Evolutionary conservation across 2,888 invertebrate genomes (phyloP).

Genomic region (Petrolisthes manimaculis): DNA sequence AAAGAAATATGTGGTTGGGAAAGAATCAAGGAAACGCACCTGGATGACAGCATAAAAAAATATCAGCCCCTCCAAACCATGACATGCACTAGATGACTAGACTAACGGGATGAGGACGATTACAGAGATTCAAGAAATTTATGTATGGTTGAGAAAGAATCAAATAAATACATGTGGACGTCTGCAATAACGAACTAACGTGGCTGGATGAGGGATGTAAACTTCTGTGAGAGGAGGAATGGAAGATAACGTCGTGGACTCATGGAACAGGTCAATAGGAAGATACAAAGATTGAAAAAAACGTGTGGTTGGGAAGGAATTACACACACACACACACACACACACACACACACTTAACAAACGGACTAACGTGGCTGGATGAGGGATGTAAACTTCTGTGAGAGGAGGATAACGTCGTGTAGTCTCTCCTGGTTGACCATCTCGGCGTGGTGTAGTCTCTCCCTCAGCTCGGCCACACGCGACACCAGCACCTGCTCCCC

Average conservation of each 20-base stretch:
- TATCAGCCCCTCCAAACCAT: no score
- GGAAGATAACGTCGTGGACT: constrained; percentile 79
- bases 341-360: constrained; percentile 9
- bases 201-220: constrained; percentile 34
- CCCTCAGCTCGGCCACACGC: constrained; percentile 81
- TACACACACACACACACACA: constrained; percentile 7
- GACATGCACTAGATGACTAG: no score
- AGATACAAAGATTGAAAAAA: neutral
- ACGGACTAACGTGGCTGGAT: constrained; percentile 25
- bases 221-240: constrained; percentile 70
- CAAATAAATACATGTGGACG: neutral
- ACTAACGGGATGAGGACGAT: no score
- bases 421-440: constrained; percentile 82
- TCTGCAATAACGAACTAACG: constrained; percentile 16
- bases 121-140: neutral
- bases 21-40: no score
- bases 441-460: constrained; percentile 83
- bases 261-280: constrained; percentile 68
- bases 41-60: no score
- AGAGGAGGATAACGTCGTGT: constrained; percentile 80
- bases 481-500: constrained; percentile 77
- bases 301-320: no score
- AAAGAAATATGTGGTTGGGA: no score
- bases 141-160: neutral
- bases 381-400: constrained; percentile 49